These are phyloP conservation scores for Drosophila diplacantha DNA, from an alignment of 2,888 invertebrate genomes.

Conservation along the genomic window DNA sequence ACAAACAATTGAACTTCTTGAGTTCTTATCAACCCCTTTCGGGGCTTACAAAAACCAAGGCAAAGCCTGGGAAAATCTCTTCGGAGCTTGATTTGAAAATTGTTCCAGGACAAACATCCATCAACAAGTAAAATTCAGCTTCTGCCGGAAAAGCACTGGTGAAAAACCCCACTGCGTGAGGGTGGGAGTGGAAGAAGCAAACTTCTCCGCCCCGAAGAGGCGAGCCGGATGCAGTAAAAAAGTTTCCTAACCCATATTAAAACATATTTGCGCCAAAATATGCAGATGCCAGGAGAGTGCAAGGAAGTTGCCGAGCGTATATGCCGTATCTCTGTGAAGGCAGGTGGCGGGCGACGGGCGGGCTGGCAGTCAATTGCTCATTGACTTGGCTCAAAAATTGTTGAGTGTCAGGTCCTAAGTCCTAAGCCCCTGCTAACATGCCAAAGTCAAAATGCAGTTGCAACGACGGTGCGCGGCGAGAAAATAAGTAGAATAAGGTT, in stretches of 20 bases:
- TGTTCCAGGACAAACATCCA: slow-evolving; percentile 24
- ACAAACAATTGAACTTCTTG: background rate
- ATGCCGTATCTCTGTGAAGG: slow-evolving; percentile 12
- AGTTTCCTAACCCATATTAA: slow-evolving; percentile 46
- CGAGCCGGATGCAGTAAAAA: slow-evolving; percentile 31
- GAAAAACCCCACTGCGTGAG: slow-evolving; percentile 11
- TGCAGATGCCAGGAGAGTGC: slow-evolving; percentile 45
- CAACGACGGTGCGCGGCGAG: slow-evolving; percentile 22
- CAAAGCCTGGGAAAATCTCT: slow-evolving; percentile 15
- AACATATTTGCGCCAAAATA: slow-evolving; percentile 50
- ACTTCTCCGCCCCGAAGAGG: slow-evolving; percentile 14
- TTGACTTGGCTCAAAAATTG: slow-evolving; percentile 55
- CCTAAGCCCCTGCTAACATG: slow-evolving; percentile 58
- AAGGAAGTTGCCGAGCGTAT: slow-evolving; percentile 24
- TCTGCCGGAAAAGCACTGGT: slow-evolving; percentile 25
- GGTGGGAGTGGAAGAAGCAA: slow-evolving; percentile 1
- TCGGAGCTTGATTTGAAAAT: slow-evolving; percentile 8
- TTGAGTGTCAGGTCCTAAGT: slow-evolving; percentile 42
- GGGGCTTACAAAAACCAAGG: background rate
- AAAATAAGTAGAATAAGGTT: background rate
- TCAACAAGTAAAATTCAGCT: slow-evolving; percentile 29
- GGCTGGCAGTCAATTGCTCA: slow-evolving; percentile 66
- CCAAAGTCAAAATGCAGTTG: slow-evolving; percentile 49
- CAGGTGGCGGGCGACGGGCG: slow-evolving; percentile 4
- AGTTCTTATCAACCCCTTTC: background rate